Evolutionary conservation across 2,113 vertebrate species (phyloP), one percentile per base, ranked within the genome.

Genomic region (Psammodynastes pulverulentus): DNA sequence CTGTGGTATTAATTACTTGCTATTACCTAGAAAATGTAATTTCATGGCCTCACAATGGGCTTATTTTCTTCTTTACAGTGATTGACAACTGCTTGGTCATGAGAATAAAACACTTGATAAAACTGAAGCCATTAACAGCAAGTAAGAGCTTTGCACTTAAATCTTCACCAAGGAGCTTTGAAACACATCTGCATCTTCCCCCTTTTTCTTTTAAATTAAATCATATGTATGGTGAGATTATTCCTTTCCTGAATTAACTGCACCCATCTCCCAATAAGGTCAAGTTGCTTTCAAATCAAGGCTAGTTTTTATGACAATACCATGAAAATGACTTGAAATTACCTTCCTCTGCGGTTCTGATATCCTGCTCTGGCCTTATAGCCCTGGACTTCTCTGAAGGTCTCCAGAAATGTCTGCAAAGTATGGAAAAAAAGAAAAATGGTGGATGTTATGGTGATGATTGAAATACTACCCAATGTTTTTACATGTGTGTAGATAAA

Each of bases 11-110:
- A 97, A 97, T 97, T 97, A 97, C 96, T 96, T 94, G 93, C 94
- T 96, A 95, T 96, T 97, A 97, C 96, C 97, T 97, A 96, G 95
- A 97, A 98, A 97, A 96, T 96, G 96, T 96, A 96, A 98, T 98
- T 98, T 97, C 96, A 97, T 96, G 97, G 97, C 92, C 93, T 87
- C 92, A 93, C 96, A 96, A 93, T 93, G 97, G 94, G 96, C 94
- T 43, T 89, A 87, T 96, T 97, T 97, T 97, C 94, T 97, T 97
- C 92, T 97, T 39, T 84, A 1, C 87, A 90, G 6, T 96, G 95
- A 97, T 92, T 96, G 96, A 94, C 95, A 96, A 96, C 95, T 95
- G 94, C 96, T 96, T 95, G 90, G 94, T 96, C 96, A 95, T 93
- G 88, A 94, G 94, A 96, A 94, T 9, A 95, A 91, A 17, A 79